Evolutionary conservation across 2,888 invertebrate species (phyloP).

Genomic region (Conus canariensis): DNA sequence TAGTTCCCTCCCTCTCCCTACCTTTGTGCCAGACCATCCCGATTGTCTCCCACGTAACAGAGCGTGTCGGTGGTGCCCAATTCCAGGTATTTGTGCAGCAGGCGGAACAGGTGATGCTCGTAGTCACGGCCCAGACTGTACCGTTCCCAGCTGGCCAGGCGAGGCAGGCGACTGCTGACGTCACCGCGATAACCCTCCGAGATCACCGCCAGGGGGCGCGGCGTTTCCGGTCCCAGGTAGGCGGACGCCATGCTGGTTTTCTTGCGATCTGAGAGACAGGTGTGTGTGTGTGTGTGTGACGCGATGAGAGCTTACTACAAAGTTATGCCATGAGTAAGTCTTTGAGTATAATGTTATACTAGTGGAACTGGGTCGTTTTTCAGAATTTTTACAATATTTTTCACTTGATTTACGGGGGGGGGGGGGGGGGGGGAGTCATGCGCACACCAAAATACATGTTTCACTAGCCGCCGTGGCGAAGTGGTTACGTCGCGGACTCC

Average conservation of each 20-base stretch:
- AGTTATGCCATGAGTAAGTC: no score
- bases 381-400: no score
- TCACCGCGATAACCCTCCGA: conserved; percentile 68
- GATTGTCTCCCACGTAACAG: conserved; percentile 74
- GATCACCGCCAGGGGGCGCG: conserved; percentile 74
- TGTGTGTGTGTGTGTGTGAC: no score
- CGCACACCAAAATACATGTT: no score
- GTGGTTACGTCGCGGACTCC: no score
- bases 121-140: conserved; percentile 71
- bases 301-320: no score
- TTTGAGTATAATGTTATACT: no score
- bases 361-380: no score
- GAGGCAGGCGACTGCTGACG: conserved; percentile 63
- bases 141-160: conserved; percentile 56
- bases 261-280: background rate
- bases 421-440: no score
- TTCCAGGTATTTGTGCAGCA: conserved; percentile 74
- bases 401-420: no score
- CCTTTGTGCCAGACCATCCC: conserved; percentile 67
- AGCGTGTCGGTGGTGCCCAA: conserved; percentile 72
- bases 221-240: conserved; percentile 76
- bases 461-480: no score
- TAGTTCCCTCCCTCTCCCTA: background rate
- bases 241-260: conserved; percentile 64
- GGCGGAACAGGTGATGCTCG: conserved; percentile 65